Evolutionary conservation across 2,888 invertebrate species (phyloP).

Genomic region (Arrhopalites spinosus): DNA sequence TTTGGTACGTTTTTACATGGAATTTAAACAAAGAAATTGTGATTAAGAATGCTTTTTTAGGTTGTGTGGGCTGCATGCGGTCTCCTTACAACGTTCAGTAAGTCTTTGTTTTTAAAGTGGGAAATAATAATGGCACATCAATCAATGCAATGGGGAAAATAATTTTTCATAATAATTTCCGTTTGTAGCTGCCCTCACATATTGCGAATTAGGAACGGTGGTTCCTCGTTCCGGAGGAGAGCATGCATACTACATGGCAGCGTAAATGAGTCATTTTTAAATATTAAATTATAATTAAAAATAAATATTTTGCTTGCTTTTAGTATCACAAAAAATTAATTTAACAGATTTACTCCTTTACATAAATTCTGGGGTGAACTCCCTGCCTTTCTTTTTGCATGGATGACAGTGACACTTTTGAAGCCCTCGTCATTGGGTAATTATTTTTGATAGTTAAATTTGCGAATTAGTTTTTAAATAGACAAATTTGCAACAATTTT

Average conservation of each 20-base stretch:
- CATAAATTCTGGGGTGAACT: conserved; percentile 68
- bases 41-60: no score
- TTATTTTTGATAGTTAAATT: no score
- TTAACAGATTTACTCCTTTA: conserved; percentile 62
- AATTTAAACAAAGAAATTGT: no score
- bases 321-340: neutral
- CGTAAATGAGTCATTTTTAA: conserved; percentile 63
- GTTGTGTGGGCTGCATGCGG: conserved; percentile 75
- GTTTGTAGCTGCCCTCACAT: conserved; percentile 80
- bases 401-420: conserved; percentile 78
- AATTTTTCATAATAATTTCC: neutral
- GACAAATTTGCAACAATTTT: no score
- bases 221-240: conserved; percentile 94
- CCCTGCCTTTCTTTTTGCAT: conserved; percentile 83
- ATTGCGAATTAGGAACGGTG: conserved; percentile 88
- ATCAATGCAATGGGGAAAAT: neutral
- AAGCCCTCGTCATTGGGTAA: conserved; percentile 83
- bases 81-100: conserved; percentile 84
- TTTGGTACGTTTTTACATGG: conserved; percentile 94
- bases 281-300: neutral
- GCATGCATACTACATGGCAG: conserved; percentile 95
- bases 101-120: conserved; percentile 58
- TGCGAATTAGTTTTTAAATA: no score
- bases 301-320: neutral
- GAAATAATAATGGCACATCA: neutral